Percentiles rank a stretch among this genome's conserved stretches.
These are phyloP conservation scores for Grapholita molesta DNA, from an alignment of 1,140 invertebrate genomes.

Conservation along the genomic window DNA sequence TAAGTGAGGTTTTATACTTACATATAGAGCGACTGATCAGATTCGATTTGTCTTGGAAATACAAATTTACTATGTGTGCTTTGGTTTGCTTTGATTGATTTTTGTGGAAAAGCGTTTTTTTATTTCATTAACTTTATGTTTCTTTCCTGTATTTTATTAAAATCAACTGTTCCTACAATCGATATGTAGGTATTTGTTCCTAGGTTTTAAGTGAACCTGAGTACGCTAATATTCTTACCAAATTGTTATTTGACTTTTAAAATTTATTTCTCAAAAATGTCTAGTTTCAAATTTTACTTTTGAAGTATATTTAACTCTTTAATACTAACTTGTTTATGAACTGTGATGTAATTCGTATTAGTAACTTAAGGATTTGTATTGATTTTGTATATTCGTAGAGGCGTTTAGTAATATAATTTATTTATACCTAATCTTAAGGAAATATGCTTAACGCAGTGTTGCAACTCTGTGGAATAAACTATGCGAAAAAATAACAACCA, in stretches of 20 bases:
- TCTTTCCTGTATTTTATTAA: conserved; percentile 33
- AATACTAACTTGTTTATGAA: conserved; percentile 75
- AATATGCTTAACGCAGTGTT: conserved; percentile 50
- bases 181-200: conserved; percentile 66
- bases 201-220: conserved; percentile 48
- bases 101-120: neutral
- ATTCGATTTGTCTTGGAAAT: neutral
- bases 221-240: conserved; percentile 64
- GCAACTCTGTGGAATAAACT: conserved; percentile 46
- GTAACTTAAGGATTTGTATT: conserved; percentile 72
- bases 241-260: conserved; percentile 63
- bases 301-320: conserved; percentile 57
- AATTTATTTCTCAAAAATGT: conserved; percentile 42
- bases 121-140: neutral
- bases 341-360: conserved; percentile 78
- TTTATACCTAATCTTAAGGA: conserved; percentile 63
- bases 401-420: conserved; percentile 74
- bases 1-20: conserved; percentile 48
- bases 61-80: conserved; percentile 41
- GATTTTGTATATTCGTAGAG: conserved; percentile 77
- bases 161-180: conserved; percentile 39
- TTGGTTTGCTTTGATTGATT: conserved; percentile 36
- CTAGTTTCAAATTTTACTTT: conserved; percentile 55
- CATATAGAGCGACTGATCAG: conserved; percentile 56
- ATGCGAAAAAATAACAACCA: conserved; percentile 23